Evolutionary conservation across 2,888 invertebrate genomes (phyloP).

Genomic region (Agrochola litura): DNA sequence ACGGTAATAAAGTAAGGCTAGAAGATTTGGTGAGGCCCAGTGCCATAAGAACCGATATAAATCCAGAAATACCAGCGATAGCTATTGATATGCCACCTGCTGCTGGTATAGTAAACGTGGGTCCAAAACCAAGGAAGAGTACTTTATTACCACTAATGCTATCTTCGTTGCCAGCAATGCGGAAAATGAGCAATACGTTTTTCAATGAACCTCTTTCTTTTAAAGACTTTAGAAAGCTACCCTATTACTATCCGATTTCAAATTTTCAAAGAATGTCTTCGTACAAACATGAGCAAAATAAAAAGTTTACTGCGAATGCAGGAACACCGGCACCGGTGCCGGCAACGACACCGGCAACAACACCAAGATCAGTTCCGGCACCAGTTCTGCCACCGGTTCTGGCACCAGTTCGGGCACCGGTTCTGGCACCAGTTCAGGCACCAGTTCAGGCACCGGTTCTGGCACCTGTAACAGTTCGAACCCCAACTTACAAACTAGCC

Average conservation of each 20-base stretch:
- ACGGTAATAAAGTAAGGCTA: conserved; percentile 38
- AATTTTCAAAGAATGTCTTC: conserved; percentile 77
- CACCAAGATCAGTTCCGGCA: neutral
- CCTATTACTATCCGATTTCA: conserved; percentile 80
- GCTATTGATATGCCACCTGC: neutral
- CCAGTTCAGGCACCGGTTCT: neutral
- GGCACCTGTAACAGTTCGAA: neutral
- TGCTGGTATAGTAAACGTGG: neutral
- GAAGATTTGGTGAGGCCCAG: conserved; percentile 18
- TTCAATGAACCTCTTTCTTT: conserved; percentile 68
- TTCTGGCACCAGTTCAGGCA: neutral
- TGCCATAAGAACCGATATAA: conserved; percentile 21
- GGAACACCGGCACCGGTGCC: neutral
- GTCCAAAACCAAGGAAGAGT: neutral
- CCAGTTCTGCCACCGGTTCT: neutral
- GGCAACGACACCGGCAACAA: no score
- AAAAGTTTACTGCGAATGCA: neutral
- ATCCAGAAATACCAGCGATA: conserved; percentile 23
- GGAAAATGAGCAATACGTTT: conserved; percentile 55
- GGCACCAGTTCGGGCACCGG: neutral
- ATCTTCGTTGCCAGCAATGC: neutral
- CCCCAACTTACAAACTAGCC: neutral
- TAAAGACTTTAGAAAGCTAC: conserved; percentile 74
- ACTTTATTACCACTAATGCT: no score
- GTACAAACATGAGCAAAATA: conserved; percentile 69